Evolutionary conservation across 2,113 vertebrate genomes (phyloP), one percentile per base, ranked within the genome.

Genomic region (Poeciliopsis turrubarensis): DNA sequence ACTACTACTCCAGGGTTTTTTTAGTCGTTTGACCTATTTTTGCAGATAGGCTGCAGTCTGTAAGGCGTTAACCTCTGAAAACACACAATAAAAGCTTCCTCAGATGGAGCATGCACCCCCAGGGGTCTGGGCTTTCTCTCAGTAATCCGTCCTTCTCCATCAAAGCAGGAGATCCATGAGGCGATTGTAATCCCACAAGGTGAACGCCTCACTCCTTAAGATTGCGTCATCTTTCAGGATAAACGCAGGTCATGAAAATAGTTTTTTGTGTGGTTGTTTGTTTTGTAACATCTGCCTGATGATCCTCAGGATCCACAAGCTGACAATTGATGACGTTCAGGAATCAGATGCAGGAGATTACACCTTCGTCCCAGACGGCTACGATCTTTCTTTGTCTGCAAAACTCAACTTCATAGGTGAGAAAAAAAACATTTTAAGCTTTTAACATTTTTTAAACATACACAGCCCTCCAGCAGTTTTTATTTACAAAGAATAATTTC

Each of bases 331-430:
- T 41, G 95, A 96, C 0, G 95, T 98, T 80, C 93, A 81, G 14
- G 90, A 95, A 0, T 94, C 95, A 62, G 97, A 98, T 11, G 96
- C 96, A 2, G 96, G 95, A 3, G 96, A 97, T 78, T 98, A 98
- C 74, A 96, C 94, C 0, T 98, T 98, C 10, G 87, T 98, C 64
- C 97, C 97, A 0, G 95, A 97, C 0, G 96, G 96, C 67, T 95
- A 95, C 0, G 96, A 96, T 0, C 64, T 97, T 60, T 94, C 95
- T 5, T 93, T 97, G 3, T 97, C 96, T 0, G 96, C 96, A 65
- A 97, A 97, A 79, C 96, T 98, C 84, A 97, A 97, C 93, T 97
- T 97, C 90, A 77, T 97, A 82, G 97, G 97, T 98, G 83, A 92
- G 83, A 15, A 26, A 26, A 31, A 0, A 25, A 34, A 3, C 47